Base-by-base conservation (phyloP, 2,888 invertebrate species). In the Caenorhabditis angaria region DNA sequence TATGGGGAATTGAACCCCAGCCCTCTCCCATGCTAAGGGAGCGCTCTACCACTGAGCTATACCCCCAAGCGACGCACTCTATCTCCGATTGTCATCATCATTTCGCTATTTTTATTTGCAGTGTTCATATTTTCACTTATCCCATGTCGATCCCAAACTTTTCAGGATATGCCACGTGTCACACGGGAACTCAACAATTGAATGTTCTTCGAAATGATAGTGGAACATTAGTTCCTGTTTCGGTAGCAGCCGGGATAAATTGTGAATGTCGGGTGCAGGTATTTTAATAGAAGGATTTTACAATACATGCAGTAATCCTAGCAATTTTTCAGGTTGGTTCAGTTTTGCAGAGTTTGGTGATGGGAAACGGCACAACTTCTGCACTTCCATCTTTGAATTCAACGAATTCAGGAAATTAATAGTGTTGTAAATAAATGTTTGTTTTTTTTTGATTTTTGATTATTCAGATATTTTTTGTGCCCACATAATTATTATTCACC, bases 11-110 rank as follows among this genome's bases (percentile, higher is more conserved):
- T 73, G 77, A 77, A 77, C 71, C 77, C 77, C 75, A 77, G 78
- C 65, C 77, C 70, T 79, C 79, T 79, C 77, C 72, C 79, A 79
- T 80, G 80, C 80, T 79, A 80, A 80, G 80, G 74, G 80, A 80
- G 80, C 80, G 80, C 80, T 80, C 80, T 80, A 80, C 80, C 80
- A 73, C 79, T 79, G 79, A 79, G 77, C 79, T 79, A 79, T 75
- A 77, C 69, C 77, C 78, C 78, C 78, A 50, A 18, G 3, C 18
- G 41, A 10, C 10, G 18, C 6, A 12, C 3, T 6, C 3, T 54
- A 25, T 25, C 27, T 24, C 18, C 10, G 27, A 27, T 25, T 27
- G 18, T 27, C 24, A 54, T 54, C 25, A 24, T 54, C 18, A 24
- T 27, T 50, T n/a, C 25, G 10, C 22, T 51, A 3, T 51, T 51